A percentile compares a stretch with the other conserved stretches of the same genome.
These are phyloP conservation scores for Equus przewalskii DNA, from an alignment of 2,113 vertebrate species.

Conservation along the genomic window DNA sequence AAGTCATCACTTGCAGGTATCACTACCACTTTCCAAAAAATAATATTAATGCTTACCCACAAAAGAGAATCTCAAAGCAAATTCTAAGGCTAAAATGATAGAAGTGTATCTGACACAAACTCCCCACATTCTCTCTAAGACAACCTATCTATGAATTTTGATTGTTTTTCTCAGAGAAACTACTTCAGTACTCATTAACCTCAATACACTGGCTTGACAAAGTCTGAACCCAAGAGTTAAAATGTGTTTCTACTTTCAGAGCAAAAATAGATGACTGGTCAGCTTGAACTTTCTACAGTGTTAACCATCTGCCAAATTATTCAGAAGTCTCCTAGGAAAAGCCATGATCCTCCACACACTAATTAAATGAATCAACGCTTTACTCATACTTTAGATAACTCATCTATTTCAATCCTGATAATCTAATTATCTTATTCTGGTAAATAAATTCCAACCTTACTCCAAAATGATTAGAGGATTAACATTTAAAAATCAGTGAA, in stretches of 20 bases:
- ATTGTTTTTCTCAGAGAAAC: constrained; percentile 9
- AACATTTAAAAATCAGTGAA: constrained; percentile 64
- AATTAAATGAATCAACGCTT: constrained; percentile 70
- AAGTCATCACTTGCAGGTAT: background rate
- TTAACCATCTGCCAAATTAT: constrained; percentile 58
- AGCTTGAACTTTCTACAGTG: constrained; percentile 49
- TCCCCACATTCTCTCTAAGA: background rate
- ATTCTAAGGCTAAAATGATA: constrained; percentile 47
- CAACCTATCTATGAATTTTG: background rate
- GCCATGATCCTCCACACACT: constrained; percentile 32
- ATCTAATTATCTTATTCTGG: constrained; percentile 75
- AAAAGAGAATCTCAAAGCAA: constrained; percentile 28
- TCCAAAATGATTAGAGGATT: constrained; percentile 75
- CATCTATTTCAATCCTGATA: constrained; percentile 69
- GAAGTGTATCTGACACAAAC: background rate
- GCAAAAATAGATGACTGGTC: constrained; percentile 49
- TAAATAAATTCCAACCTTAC: constrained; percentile 68
- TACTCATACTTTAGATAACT: constrained; percentile 72
- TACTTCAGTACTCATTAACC: background rate
- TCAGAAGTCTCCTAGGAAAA: constrained; percentile 56
- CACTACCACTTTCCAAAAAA: background rate
- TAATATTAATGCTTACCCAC: background rate
- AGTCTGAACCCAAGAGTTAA: background rate
- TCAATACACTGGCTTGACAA: constrained; percentile 35
- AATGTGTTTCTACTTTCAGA: constrained; percentile 38